These are phyloP conservation scores for Xanthorhoe spadicearia DNA, from an alignment of 2,888 invertebrate species.

Conservation along the genomic window DNA sequence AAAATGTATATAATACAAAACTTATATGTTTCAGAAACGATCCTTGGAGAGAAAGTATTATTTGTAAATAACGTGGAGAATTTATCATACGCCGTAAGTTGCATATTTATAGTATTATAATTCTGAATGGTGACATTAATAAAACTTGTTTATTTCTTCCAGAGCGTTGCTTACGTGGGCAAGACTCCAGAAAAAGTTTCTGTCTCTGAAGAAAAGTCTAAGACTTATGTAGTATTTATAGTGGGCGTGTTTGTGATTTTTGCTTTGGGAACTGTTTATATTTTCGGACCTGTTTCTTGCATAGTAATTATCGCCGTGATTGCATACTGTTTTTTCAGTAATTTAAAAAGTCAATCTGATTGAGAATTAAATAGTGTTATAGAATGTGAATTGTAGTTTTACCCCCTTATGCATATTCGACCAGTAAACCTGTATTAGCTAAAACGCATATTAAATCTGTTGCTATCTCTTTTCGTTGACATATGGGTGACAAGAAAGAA, in stretches of 20 bases:
- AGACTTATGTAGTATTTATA: conserved; percentile 49
- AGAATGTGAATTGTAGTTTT: background rate
- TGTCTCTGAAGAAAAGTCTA: conserved; percentile 51
- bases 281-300: conserved; percentile 59
- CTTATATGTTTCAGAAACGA: conserved; percentile 61
- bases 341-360: conserved; percentile 16
- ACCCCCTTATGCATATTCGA: no score
- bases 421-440: no score
- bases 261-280: conserved; percentile 53
- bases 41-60: conserved; percentile 73
- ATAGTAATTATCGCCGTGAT: conserved; percentile 47
- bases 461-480: no score
- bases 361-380: conserved; percentile 13
- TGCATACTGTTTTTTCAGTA: conserved; percentile 30
- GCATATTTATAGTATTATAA: conserved; percentile 25
- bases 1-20: conserved; percentile 4
- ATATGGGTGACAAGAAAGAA: no score
- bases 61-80: conserved; percentile 65
- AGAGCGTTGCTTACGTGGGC: conserved; percentile 65
- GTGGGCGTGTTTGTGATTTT: conserved; percentile 57
- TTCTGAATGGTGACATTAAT: conserved; percentile 17
- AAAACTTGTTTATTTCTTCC: conserved; percentile 49
- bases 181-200: conserved; percentile 58
- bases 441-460: no score
- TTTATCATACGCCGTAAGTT: conserved; percentile 68